phyloP scores from a whole-genome alignment of 2,113 vertebrate species.

The Tragelaphus buxtoni region DNA sequence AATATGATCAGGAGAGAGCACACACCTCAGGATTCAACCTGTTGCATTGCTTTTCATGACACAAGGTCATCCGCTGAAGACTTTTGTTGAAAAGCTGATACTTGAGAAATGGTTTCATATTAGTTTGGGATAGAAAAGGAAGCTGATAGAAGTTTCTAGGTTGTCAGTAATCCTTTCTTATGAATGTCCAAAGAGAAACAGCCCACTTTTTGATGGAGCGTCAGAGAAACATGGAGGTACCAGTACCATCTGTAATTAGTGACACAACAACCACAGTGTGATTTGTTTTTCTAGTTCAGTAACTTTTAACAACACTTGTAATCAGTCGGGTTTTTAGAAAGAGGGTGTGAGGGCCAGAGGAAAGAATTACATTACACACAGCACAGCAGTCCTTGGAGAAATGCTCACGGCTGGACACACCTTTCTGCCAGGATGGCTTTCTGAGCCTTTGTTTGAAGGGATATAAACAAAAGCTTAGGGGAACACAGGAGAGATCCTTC shows the following conservation, averaged over 20 bases:
- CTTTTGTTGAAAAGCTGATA: not conserved
- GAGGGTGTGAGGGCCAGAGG: not conserved
- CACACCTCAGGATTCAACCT: not conserved
- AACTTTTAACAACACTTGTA: constrained; percentile 26
- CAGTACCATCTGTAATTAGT: constrained; percentile 19
- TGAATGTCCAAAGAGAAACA: not conserved
- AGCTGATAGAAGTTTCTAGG: constrained; percentile 33
- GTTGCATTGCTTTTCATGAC: not conserved
- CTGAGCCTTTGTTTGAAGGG: constrained; percentile 27
- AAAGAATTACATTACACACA: constrained; percentile 5
- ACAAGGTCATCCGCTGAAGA: not conserved
- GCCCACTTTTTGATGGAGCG: constrained; percentile 17
- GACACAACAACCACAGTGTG: not conserved
- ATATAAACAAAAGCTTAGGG: constrained; percentile 41
- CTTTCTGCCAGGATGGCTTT: not conserved
- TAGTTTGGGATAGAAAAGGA: constrained; percentile 23
- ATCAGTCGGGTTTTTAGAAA: constrained; percentile 29
- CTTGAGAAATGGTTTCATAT: constrained; percentile 48
- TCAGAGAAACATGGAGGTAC: not conserved
- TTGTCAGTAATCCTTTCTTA: constrained; percentile 50
- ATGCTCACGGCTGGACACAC: not conserved
- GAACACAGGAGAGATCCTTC: not conserved
- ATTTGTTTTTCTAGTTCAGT: constrained; percentile 23
- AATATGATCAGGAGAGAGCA: not conserved
- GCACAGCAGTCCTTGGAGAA: not conserved